These are phyloP conservation scores for Heteromurus nitidus DNA, from an alignment of 2,888 invertebrate genomes.

Conservation along the genomic window DNA sequence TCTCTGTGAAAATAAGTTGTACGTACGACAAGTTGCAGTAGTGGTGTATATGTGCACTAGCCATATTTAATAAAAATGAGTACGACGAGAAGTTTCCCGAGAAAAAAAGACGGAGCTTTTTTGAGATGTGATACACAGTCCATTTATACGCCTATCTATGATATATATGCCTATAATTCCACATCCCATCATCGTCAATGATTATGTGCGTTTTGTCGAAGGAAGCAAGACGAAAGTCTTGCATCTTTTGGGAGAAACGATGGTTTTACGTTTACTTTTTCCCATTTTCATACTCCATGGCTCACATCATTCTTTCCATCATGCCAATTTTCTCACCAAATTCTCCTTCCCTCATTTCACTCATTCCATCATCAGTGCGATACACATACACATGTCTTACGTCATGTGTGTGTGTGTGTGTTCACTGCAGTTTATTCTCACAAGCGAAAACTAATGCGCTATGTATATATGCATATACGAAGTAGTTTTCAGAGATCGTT, in stretches of 20 bases:
- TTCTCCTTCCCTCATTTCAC: background rate
- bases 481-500: too few relatives aligned
- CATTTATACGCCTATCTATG: background rate
- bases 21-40: too few relatives aligned
- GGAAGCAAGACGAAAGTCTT: background rate
- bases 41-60: too few relatives aligned
- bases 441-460: too few relatives aligned
- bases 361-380: background rate
- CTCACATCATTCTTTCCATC: constrained; percentile 26
- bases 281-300: constrained; percentile 35
- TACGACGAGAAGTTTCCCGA: too few relatives aligned
- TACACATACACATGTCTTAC: too few relatives aligned
- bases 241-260: background rate
- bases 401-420: too few relatives aligned
- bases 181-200: too few relatives aligned
- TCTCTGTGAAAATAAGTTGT: too few relatives aligned
- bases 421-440: too few relatives aligned
- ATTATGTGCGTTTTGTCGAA: background rate
- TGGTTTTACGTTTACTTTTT: constrained; percentile 36
- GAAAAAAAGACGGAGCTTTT: background rate
- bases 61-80: too few relatives aligned
- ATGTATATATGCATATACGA: too few relatives aligned
- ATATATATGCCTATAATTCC: background rate
- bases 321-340: constrained; percentile 47
- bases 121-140: background rate